phyloP scores from a whole-genome alignment of 2,797 vertebrate species.

The Chiroxiphia lanceolata region DNA sequence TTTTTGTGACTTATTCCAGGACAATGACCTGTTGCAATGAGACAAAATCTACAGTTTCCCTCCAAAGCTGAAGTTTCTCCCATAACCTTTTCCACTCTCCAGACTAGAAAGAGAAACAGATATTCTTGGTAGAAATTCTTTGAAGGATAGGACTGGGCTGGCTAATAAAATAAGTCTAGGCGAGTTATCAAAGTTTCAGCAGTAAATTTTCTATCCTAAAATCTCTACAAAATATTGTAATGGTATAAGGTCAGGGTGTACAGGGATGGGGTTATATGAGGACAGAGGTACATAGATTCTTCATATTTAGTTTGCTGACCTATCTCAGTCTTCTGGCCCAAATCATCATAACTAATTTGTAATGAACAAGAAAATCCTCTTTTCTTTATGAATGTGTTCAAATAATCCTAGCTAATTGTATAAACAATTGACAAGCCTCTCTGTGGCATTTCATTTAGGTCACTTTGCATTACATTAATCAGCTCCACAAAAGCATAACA shows the following conservation, averaged over 20 bases:
- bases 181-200: not conserved
- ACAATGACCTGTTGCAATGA: not conserved
- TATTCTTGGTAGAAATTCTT: not conserved
- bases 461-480: not conserved
- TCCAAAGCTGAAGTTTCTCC: not conserved
- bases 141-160: not conserved
- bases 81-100: not conserved
- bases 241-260: not conserved
- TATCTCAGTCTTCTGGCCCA: not conserved
- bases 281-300: not conserved
- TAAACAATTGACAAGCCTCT: not conserved
- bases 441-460: not conserved
- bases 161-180: not conserved
- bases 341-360: not conserved
- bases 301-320: not conserved
- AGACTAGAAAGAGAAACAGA: not conserved
- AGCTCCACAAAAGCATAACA: not conserved
- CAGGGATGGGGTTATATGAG: accelerated
- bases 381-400: not conserved
- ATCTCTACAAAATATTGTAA: not conserved
- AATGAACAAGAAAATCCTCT: slow-evolving; percentile 11
- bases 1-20: not conserved
- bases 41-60: not conserved
- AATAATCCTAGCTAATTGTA: slow-evolving; percentile 9
- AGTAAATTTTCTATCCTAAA: not conserved